A percentile compares a stretch with the other conserved stretches of the same genome.
These are phyloP conservation scores for Hemibates koningsi DNA, from an alignment of 2,113 vertebrate species.

Conservation along the genomic window DNA sequence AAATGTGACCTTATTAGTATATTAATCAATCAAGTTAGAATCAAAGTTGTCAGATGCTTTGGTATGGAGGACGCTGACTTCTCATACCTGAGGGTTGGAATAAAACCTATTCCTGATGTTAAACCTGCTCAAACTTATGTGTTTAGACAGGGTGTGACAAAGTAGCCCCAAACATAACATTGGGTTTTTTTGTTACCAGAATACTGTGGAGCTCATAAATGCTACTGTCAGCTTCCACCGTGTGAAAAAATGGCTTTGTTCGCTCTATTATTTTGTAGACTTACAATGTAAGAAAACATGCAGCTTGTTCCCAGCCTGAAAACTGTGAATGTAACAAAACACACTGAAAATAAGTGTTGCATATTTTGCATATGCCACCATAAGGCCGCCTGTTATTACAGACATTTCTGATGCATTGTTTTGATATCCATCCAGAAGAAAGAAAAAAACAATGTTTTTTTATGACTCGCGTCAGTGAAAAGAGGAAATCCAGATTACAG, in stretches of 20 bases:
- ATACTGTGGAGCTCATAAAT: neutral
- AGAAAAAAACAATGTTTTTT: neutral
- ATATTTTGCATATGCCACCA: conserved; percentile 1
- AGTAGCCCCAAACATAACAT: neutral
- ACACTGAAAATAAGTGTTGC: neutral
- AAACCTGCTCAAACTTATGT: neutral
- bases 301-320: conserved; percentile 1
- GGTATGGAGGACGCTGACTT: neutral
- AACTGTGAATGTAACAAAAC: conserved; percentile 28
- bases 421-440: neutral
- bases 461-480: neutral
- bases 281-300: neutral
- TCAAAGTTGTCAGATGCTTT: neutral
- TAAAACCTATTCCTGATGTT: neutral
- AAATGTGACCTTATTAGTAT: neutral
- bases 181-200: neutral
- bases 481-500: neutral
- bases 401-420: neutral
- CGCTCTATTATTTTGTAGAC: neutral
- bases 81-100: neutral
- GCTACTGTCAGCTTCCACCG: neutral
- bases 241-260: neutral
- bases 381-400: neutral
- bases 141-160: neutral
- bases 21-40: neutral